phyloP scores from a whole-genome alignment of 2,888 invertebrate species.

The Agriopis marginaria region DNA sequence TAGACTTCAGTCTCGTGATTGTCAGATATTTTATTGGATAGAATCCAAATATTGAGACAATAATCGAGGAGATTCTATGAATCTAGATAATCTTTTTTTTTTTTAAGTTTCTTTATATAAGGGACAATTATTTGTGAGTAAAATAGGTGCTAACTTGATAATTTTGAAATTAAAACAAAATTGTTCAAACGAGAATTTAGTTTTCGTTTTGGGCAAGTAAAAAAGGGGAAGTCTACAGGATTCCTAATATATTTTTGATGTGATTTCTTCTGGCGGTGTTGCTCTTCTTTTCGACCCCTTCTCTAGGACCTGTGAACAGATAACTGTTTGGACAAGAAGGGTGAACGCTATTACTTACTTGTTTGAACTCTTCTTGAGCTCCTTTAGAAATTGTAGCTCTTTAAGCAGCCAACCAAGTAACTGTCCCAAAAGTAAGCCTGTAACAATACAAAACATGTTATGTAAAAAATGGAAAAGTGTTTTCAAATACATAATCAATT shows the following conservation, averaged over 20 bases:
- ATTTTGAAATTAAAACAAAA: not conserved
- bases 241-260: not conserved
- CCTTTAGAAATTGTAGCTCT: slow-evolving; percentile 82
- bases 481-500: not conserved
- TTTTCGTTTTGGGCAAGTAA: not conserved
- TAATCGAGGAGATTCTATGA: not conserved
- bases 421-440: slow-evolving; percentile 77
- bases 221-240: slow-evolving; percentile 15
- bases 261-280: slow-evolving; percentile 18
- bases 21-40: slow-evolving; percentile 14
- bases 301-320: slow-evolving; percentile 69
- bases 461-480: not conserved
- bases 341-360: slow-evolving; percentile 78
- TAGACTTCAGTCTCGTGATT: slow-evolving; percentile 10
- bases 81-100: too few species aligned
- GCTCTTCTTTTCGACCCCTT: slow-evolving; percentile 6
- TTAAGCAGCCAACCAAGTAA: slow-evolving; percentile 78
- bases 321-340: slow-evolving; percentile 46
- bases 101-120: not conserved
- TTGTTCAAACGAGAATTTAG: not conserved
- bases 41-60: not conserved
- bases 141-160: not conserved
- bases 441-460: slow-evolving; percentile 60
- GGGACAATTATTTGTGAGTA: not conserved
- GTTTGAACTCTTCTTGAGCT: slow-evolving; percentile 82